Conservation (phyloP, 2,888 invertebrate genomes). For the Tyria jacobaeae region DNA sequence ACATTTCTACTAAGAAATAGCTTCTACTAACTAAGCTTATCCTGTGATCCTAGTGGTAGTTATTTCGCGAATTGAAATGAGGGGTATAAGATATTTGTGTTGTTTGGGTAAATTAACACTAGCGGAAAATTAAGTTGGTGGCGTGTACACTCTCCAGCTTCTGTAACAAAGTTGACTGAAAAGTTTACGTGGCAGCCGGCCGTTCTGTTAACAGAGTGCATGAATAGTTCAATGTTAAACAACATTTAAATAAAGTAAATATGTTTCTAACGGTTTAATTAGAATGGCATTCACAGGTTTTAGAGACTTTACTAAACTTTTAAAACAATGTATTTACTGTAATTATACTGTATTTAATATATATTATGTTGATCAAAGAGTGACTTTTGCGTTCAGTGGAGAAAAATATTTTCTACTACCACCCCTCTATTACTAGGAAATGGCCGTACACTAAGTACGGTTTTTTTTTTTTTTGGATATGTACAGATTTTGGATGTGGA, state of each 20-base stretch:
- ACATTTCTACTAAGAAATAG: slow-evolving; percentile 20
- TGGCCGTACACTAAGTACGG: too few relatives aligned
- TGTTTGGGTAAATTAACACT: slow-evolving; percentile 54
- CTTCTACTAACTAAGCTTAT: slow-evolving; percentile 5
- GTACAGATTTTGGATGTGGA: too few relatives aligned
- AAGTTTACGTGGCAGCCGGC: slow-evolving; percentile 46
- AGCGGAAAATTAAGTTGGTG: slow-evolving; percentile 43
- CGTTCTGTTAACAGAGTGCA: slow-evolving; percentile 10
- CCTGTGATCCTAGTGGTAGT: slow-evolving; percentile 15
- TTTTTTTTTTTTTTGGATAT: too few relatives aligned
- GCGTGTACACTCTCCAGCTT: slow-evolving; percentile 23
- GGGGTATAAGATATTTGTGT: slow-evolving; percentile 50
- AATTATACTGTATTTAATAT: too few relatives aligned
- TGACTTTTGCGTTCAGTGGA: too few relatives aligned
- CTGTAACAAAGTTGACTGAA: slow-evolving; percentile 37
- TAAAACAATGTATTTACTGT: too few relatives aligned
- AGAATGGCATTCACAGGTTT: neutral
- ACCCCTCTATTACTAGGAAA: too few relatives aligned
- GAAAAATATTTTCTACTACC: too few relatives aligned
- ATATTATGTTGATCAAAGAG: too few relatives aligned
- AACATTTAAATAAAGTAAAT: neutral
- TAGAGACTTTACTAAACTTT: too few relatives aligned
- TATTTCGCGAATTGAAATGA: slow-evolving; percentile 47
- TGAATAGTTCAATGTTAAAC: slow-evolving; percentile 27
- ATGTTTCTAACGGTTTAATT: neutral